These are phyloP conservation scores for Napeogenes sylphis DNA, from an alignment of 2,888 invertebrate genomes.

Conservation along the genomic window DNA sequence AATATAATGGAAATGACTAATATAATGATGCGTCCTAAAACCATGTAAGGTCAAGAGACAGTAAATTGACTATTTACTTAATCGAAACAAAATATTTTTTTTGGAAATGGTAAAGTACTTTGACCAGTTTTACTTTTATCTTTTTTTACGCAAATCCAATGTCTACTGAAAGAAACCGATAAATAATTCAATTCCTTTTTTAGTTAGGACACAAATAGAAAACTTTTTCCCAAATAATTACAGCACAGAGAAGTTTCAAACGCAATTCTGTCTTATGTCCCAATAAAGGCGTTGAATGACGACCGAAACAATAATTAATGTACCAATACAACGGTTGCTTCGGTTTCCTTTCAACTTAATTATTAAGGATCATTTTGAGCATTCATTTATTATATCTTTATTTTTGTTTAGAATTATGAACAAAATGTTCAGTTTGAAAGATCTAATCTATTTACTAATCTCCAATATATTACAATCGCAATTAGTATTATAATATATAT, in stretches of 20 bases:
- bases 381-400: background rate
- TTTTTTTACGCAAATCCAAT: too few relatives aligned
- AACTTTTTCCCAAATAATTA: slow-evolving; percentile 1
- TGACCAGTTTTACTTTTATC: too few relatives aligned
- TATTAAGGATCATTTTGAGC: background rate
- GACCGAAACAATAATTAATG: slow-evolving; percentile 7
- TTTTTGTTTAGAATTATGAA: background rate
- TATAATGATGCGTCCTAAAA: too few relatives aligned
- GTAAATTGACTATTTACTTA: too few relatives aligned
- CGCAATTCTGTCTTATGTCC: slow-evolving; percentile 7
- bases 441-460: too few relatives aligned
- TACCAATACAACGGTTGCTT: slow-evolving; percentile 2
- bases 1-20: too few relatives aligned
- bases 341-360: background rate
- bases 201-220: background rate
- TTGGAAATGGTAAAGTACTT: too few relatives aligned
- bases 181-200: background rate
- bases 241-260: background rate
- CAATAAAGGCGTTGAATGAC: slow-evolving; percentile 4
- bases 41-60: too few relatives aligned
- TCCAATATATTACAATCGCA: too few relatives aligned
- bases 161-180: too few relatives aligned
- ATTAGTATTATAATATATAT: too few relatives aligned
- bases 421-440: background rate
- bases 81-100: too few relatives aligned